phyloP scores from a whole-genome alignment of 2,797 vertebrate genomes.

The Esox masquinongy region DNA sequence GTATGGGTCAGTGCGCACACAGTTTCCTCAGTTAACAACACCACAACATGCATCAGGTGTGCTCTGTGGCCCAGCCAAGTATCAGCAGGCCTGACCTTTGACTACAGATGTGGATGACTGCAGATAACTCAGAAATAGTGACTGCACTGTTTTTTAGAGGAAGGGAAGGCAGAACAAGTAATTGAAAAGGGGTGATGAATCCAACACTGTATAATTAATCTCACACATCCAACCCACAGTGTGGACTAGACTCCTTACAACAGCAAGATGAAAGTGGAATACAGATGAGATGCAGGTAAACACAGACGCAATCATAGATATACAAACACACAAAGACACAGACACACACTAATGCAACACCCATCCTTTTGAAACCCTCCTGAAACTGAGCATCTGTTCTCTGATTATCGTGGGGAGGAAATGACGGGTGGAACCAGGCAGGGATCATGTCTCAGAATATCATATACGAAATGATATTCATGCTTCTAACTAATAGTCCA shows the following conservation, averaged over 20 bases:
- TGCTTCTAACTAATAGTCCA: slow-evolving; percentile 58
- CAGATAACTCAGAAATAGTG: slow-evolving; percentile 36
- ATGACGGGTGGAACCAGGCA: slow-evolving; percentile 38
- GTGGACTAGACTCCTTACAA: slow-evolving; percentile 25
- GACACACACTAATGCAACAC: slow-evolving; percentile 1
- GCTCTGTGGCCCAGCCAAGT: slow-evolving; percentile 41
- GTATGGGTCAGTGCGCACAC: slow-evolving; percentile 38
- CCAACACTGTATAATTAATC: slow-evolving; percentile 21
- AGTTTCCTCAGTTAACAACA: slow-evolving; percentile 35
- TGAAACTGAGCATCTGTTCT: slow-evolving; percentile 53
- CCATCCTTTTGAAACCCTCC: slow-evolving; percentile 35
- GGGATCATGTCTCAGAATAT: slow-evolving; percentile 45
- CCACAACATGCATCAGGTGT: slow-evolving; percentile 48
- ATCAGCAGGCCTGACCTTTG: slow-evolving; percentile 55
- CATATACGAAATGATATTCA: slow-evolving; percentile 42
- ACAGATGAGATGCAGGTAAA: slow-evolving; percentile 33
- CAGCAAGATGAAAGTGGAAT: slow-evolving; percentile 28
- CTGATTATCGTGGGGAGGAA: slow-evolving; percentile 57
- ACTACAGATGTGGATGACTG: slow-evolving; percentile 24
- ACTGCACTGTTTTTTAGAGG: slow-evolving; percentile 35
- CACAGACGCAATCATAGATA: not conserved
- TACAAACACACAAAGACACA: slow-evolving; percentile 13
- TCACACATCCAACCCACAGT: slow-evolving; percentile 20
- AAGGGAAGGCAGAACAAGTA: slow-evolving; percentile 21
- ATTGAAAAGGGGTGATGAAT: slow-evolving; percentile 43